Evolutionary conservation across 2,888 invertebrate species (phyloP).

Genomic region (Limnephilus rhombicus): DNA sequence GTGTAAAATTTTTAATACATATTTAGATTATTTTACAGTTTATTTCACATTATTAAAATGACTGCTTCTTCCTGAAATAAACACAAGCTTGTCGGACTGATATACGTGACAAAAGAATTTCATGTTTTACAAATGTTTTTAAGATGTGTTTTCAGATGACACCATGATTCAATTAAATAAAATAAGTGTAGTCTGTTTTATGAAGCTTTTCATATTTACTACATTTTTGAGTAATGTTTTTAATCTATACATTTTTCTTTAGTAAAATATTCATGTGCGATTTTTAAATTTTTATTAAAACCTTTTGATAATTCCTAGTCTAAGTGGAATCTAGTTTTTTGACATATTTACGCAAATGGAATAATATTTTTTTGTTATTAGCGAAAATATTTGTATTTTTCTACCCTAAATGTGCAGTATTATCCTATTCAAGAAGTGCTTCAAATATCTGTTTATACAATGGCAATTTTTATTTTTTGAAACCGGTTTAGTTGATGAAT

Average conservation of each 20-base stretch:
- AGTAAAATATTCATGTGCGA: constrained; percentile 6
- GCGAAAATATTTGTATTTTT: constrained; percentile 49
- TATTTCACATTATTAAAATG: background rate
- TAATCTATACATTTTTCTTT: background rate
- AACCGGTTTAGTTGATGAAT: background rate
- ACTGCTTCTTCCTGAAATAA: background rate
- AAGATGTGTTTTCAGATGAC: background rate
- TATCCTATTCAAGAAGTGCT: background rate
- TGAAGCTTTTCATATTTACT: background rate
- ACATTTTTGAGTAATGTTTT: background rate
- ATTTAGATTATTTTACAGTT: background rate
- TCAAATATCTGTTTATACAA: background rate
- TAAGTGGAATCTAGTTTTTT: constrained; percentile 52
- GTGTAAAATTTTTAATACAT: background rate
- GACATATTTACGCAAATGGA: constrained; percentile 36
- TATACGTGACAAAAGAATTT: background rate
- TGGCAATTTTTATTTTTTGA: background rate
- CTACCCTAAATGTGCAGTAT: constrained; percentile 50
- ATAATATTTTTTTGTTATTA: constrained; percentile 35
- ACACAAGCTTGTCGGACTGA: background rate
- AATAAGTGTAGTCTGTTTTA: background rate
- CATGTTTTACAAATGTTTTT: background rate
- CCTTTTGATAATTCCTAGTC: constrained; percentile 40
- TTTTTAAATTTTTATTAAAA: constrained; percentile 23
- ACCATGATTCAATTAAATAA: background rate